phyloP scores from a whole-genome alignment of 2,113 vertebrate genomes.

The Grantiella picta region DNA sequence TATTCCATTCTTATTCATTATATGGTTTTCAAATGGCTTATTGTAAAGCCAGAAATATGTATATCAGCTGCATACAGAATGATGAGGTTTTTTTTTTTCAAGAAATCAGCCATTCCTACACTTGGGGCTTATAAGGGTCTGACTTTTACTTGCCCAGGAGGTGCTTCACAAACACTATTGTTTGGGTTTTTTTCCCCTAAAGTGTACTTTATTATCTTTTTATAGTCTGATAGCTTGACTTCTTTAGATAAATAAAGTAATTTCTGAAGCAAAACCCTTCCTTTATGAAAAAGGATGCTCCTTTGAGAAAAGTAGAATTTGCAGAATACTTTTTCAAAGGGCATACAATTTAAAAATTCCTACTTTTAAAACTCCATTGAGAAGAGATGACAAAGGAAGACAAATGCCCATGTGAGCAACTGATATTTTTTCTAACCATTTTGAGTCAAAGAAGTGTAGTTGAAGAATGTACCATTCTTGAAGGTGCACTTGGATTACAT shows the following conservation, averaged over 20 bases:
- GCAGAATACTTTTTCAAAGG: conserved; percentile 24
- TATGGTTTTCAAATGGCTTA: neutral
- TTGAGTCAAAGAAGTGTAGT: neutral
- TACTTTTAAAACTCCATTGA: conserved; percentile 24
- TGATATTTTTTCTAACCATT: neutral
- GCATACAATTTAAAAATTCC: neutral
- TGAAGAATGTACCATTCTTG: neutral
- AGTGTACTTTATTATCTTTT: neutral
- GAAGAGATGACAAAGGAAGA: conserved; percentile 7
- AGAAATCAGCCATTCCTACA: neutral
- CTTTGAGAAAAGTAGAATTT: conserved; percentile 54
- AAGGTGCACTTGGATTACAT: neutral
- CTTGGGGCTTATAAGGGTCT: neutral
- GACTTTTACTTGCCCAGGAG: neutral
- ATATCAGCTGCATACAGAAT: neutral
- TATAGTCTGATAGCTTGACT: neutral
- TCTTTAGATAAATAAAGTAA: conserved; percentile 21
- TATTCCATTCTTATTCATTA: neutral
- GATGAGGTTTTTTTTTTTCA: neutral
- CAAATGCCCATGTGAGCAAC: neutral
- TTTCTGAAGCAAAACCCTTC: neutral
- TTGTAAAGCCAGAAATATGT: neutral
- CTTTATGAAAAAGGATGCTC: neutral
- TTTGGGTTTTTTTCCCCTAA: neutral
- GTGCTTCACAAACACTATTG: neutral